Evolutionary conservation across 2,888 invertebrate species (phyloP), one percentile per base, ranked within the genome.

Genomic region (Caenorhabditis afra): DNA sequence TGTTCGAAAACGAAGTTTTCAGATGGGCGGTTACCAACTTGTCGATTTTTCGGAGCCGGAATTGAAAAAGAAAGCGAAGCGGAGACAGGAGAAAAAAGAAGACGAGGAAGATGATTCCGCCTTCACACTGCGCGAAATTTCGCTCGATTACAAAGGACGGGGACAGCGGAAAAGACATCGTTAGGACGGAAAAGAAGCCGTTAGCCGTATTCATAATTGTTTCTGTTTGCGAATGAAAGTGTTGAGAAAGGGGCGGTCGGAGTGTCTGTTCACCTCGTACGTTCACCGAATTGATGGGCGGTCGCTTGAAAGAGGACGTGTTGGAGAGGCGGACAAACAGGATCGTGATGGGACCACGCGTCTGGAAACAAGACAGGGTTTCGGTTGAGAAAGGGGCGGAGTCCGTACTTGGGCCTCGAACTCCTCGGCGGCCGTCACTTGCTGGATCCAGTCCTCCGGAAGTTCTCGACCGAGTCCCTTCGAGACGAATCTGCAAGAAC

Each of bases 391-490:
- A 41, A 3, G n/a, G n/a, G n/a, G n/a, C n/a, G n/a, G n/a, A n/a
- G n/a, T n/a, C n/a, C n/a, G 18, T 18, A 81, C 81, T 49, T 81
- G 83, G 12, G 83, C 81, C 53, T 86, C 85, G 57, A 86, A 86
- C 50, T 86, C 86, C 45, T 86, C 86, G 11, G 85, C 86, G 1
- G 86, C 86, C 10, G 83, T 82, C 23, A 85, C 82, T 58, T 86
- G 86, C 20, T 86, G 84, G 20, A 86, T 78, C 86, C 86, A 86
- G 47, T 86, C 84, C 0, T 79, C 53, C 0, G 86, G 85, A 2
- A 86, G 68, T 18, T 82, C 80, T 29, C 81, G 66, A 18, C 86
- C 86, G 10, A 85, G 64, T 8, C 83, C 81, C 45, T 77, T 84
- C 14, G 73, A 71, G 12, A 85, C 84, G 66, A 81, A 86, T 68